Conservation (phyloP, 2,797 vertebrate genomes). For the Cossypha heuglini region DNA sequence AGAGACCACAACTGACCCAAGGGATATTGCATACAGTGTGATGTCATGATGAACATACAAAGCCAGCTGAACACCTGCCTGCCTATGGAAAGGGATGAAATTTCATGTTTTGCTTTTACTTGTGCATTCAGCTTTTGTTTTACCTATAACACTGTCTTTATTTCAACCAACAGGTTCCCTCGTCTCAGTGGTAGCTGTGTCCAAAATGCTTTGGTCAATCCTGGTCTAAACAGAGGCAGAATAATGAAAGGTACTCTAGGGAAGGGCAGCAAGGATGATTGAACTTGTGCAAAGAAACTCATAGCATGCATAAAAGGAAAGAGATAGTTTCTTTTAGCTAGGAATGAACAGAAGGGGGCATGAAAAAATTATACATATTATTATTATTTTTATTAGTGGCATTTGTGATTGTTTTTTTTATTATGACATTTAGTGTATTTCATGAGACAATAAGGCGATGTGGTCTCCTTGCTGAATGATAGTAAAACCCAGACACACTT, state of each 20-base stretch:
- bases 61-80: not conserved
- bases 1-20: not conserved
- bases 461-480: not conserved
- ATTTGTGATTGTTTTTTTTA: not conserved
- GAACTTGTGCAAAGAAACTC: not conserved
- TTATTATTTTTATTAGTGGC: not conserved
- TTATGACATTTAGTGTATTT: not conserved
- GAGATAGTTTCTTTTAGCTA: not conserved
- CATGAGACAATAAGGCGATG: rapidly evolving
- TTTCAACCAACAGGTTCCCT: not conserved
- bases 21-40: not conserved
- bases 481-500: not conserved
- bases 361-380: not conserved
- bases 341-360: not conserved
- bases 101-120: not conserved
- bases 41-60: not conserved
- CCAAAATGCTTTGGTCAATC: not conserved
- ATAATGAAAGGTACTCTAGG: not conserved
- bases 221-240: not conserved
- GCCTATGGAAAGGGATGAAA: not conserved
- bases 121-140: not conserved
- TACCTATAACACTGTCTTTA: not conserved
- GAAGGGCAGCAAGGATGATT: not conserved
- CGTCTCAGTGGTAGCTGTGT: not conserved
- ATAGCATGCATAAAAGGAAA: not conserved